Evolutionary conservation across 2,888 invertebrate species (phyloP).

Genomic region (Mellilla xanthometata): DNA sequence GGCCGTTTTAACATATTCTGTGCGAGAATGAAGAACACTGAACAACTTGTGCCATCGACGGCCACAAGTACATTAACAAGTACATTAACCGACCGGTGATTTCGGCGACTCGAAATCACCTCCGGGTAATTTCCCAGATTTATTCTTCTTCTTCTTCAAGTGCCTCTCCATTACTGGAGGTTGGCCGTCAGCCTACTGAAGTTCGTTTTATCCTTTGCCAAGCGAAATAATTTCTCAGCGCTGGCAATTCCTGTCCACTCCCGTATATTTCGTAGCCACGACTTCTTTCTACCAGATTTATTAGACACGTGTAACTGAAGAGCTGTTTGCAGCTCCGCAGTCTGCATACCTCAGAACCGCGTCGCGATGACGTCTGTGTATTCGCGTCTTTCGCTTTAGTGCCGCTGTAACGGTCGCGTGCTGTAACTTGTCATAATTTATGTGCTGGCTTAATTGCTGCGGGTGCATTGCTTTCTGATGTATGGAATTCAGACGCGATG

Average conservation of each 20-base stretch:
- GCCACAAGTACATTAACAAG: too few relatives aligned
- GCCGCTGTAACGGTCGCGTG: slow-evolving; percentile 6
- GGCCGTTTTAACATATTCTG: too few relatives aligned
- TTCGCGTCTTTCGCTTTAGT: slow-evolving; percentile 34
- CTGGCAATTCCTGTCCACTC: too few relatives aligned
- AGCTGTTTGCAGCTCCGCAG: slow-evolving; percentile 32
- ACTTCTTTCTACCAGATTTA: too few relatives aligned
- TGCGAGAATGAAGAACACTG: too few relatives aligned
- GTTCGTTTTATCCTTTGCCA: too few relatives aligned
- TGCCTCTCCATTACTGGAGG: too few relatives aligned
- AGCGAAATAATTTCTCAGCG: too few relatives aligned
- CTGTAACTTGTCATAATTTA: slow-evolving; percentile 25
- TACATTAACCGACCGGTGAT: slow-evolving; percentile 29
- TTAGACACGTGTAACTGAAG: slow-evolving; percentile 39
- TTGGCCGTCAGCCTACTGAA: too few relatives aligned
- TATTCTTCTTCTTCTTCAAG: too few relatives aligned
- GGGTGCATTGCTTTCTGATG: slow-evolving; percentile 12
- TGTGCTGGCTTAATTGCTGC: slow-evolving; percentile 9
- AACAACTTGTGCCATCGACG: too few relatives aligned
- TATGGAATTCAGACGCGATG: slow-evolving; percentile 2
- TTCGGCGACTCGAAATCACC: slow-evolving; percentile 48
- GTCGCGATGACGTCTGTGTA: slow-evolving; percentile 27
- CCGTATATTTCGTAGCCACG: too few relatives aligned
- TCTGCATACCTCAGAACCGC: slow-evolving; percentile 33
- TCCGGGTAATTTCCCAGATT: slow-evolving; percentile 44